Evolutionary conservation across 2,888 invertebrate genomes (phyloP), one percentile per base, ranked within the genome.

Genomic region (Ommatoiulus sabulosus): DNA sequence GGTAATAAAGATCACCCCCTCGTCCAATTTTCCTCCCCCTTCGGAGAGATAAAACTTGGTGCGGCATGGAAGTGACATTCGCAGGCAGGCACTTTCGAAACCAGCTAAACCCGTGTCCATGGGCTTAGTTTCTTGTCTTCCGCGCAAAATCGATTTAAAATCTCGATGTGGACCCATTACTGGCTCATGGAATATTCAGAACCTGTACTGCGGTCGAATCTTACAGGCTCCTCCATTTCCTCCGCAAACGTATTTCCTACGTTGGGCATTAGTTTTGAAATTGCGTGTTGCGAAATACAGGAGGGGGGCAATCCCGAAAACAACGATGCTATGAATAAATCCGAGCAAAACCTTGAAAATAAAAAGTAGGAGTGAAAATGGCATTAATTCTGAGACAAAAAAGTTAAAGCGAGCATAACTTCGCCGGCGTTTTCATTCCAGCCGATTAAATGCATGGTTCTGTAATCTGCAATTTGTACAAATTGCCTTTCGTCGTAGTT

Each of bases 161-260:
- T 72, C 72, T 72, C 72, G 72, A 72, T 72, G 72, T 72, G 72
- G 72, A 72, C 72, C 72, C 72, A 72, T 72, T 72, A 72, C 72
- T 72, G 20, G 72, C 72, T 72, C 72, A 72, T 72, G 72, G 72
- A 72, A 72, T 72, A 72, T 72, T 72, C 72, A 72, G 72, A 24
- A 20, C 72, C 72, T 24, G 20, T n/a, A 72, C 72, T 72, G 72
- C 72, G 72, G 72, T 72, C 72, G 20, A 72, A n/a, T 72, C 20
- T 72, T 63, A 17, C 63, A 3, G 63, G 15, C 63, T 63, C n/a
- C 17, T 63, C 12, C 63, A 63, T 63, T 63, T 72, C 20, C 72
- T 20, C 20, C 20, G 20, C 20, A 20, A 72, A 72, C 20, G 20
- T 72, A 72, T 72, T 72, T 20, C 72, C 20, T 20, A 8, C 72